Base-by-base conservation (phyloP, 2,888 invertebrate species). In the Oegoconia quadripuncta region DNA sequence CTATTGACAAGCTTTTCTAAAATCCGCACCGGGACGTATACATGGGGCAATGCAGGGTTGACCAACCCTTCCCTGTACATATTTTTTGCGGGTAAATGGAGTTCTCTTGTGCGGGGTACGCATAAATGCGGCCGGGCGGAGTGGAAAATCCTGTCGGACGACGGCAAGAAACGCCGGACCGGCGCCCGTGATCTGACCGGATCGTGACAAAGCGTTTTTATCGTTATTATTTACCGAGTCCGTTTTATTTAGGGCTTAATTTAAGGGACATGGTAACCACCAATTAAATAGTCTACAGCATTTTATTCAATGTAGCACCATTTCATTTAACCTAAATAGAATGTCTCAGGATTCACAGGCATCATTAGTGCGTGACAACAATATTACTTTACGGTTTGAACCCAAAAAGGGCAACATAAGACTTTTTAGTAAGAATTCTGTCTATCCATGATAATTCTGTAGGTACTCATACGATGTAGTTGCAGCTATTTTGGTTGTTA, bases 71-170 rank as follows among this genome's bases (percentile, higher is more conserved):
- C 67, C 61, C 56, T 46, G 57, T 62, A 54, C 59, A 65, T 62
- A 64, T 75, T 80, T 79, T 81, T 82, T 81, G 75, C 62, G 56
- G 54, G 58, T 54, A 82, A 81, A 81, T 80, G 73, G 80, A 79
- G 70, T 80, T 78, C 73, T 59, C 74, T 77, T 75, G 79, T 78
- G 76, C 63, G 64, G 46, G 51, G 50, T 53, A 67, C 65, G 67
- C 69, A 69, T 70, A 76, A 75, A 70, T 64, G 67, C 63, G 67
- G 55, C 54, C 64, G 66, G 60, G 50, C 51, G 59, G 65, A 78
- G 77, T 76, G 74, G 68, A 69, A 74, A 80, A 68, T 64, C 69
- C 71, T 76, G 78, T 78, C 51, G 65, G 33, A 23, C 18, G 18
- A n/a, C 62, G 50, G 59, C 70, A 71, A 74, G 73, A 74, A 72